Base-by-base conservation (phyloP, 1,140 invertebrate species). In the Eumaeus atala region DNA sequence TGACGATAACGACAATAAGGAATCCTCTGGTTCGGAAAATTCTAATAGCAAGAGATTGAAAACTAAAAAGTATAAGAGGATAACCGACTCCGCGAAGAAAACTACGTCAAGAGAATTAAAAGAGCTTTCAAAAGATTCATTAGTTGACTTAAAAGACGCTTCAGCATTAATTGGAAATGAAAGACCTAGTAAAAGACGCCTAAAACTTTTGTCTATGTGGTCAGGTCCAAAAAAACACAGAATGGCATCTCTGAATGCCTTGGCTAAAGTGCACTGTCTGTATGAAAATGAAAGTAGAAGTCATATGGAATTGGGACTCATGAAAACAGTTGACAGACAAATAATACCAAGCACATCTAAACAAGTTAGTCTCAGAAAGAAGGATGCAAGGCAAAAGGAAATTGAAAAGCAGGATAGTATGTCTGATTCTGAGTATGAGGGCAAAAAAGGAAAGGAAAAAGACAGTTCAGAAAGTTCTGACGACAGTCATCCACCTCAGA, bases 231-330 rank as follows among this genome's bases (percentile, higher is more conserved):
- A 95, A 81, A 89, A 92, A 53, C 93, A 95, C 72, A 89, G 95
- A 59, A 95, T 96, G 73, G 95, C 95, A 21, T 96, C 95, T 6
- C 77, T 97, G 12, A 97, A 97, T 81, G 95, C 95, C 0, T 80
- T 95, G 65, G 95, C 95, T n/a, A 96, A 97, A 89, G 95, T 97
- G 33, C 95, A 96, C 75, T 96, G 95, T 74, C 88, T 97, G 10
- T 96, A 96, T 66, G 95, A 97, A 78, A 96, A 96, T 74, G 95
- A 96, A 79, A 93, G 92, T 38, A 88, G 92, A 48, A 91, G 92
- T 2, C 92, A 92, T 64, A 89, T 93, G 58, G 90, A 91, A 61
- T 57, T 90, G 58, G 89, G 90, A 0, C 69, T 91, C 16, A 88
- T 85, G 83, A 87, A 73, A 70, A 87, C 83, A 16, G 62, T 86